Evolutionary conservation across 1,140 invertebrate genomes (phyloP).

Genomic region (Drosophila parvula): DNA sequence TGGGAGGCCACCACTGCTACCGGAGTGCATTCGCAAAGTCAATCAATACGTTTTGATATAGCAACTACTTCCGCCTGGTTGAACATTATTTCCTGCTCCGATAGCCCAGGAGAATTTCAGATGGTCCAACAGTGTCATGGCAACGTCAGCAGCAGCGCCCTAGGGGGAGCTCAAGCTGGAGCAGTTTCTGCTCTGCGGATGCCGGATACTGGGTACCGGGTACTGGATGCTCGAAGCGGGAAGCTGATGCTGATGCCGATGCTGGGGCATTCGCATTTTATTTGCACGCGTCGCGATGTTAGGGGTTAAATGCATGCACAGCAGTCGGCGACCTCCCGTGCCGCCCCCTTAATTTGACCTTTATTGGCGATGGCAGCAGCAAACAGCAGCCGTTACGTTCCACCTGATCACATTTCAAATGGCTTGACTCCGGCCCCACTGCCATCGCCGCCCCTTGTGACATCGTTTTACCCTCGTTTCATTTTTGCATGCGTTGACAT

Average conservation of each 20-base stretch:
- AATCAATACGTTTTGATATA: conserved; percentile 69
- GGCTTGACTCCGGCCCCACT: conserved; percentile 12
- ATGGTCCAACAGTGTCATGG: conserved; percentile 48
- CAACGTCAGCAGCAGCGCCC: conserved; percentile 45
- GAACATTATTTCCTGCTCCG: conserved; percentile 68
- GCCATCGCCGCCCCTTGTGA: conserved; percentile 2
- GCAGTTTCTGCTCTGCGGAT: conserved; percentile 17
- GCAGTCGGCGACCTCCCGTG: conserved; percentile 1
- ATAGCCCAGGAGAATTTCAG: conserved; percentile 32
- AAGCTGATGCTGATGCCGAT: neutral
- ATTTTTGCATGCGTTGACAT: conserved; percentile 75
- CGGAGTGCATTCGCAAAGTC: conserved; percentile 63
- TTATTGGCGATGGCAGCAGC: conserved; percentile 65
- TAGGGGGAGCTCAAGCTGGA: conserved; percentile 33
- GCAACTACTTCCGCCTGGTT: conserved; percentile 71
- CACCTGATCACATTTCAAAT: conserved; percentile 73
- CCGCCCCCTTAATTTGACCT: conserved; percentile 50
- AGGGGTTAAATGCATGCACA: conserved; percentile 67
- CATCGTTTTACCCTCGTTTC: conserved; percentile 12
- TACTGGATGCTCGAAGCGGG: conserved; percentile 1
- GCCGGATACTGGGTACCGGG: conserved; percentile 2
- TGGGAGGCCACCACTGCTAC: neutral
- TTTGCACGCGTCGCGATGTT: conserved; percentile 72
- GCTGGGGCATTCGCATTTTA: conserved; percentile 52
- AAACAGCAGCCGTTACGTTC: conserved; percentile 43